Evolutionary conservation across 2,797 vertebrate species (phyloP).

Genomic region (Limnodromus scolopaceus): DNA sequence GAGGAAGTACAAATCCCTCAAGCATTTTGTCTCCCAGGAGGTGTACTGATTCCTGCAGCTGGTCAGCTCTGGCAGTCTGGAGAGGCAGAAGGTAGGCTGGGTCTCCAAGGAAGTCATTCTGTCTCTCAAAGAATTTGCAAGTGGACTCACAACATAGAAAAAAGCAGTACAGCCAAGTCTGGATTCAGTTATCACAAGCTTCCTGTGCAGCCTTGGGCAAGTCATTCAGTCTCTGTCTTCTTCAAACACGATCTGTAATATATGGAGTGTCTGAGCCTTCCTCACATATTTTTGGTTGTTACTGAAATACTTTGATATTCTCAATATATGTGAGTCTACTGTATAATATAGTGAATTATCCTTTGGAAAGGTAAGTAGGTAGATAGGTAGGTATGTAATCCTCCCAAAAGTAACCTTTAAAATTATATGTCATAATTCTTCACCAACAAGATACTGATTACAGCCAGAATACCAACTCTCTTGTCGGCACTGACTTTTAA

Average conservation of each 20-base stretch:
- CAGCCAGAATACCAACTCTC: background rate
- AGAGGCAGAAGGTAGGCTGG: slow-evolving; percentile 29
- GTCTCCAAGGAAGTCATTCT: slow-evolving; percentile 9
- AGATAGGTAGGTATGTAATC: background rate
- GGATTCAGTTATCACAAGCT: background rate
- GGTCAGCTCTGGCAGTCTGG: slow-evolving; percentile 38
- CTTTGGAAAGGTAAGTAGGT: background rate
- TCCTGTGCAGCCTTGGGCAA: background rate
- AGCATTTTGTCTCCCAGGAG: slow-evolving; percentile 40
- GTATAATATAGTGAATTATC: background rate
- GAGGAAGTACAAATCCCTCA: slow-evolving; percentile 31
- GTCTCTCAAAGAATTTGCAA: slow-evolving; percentile 35
- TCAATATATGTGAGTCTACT: background rate
- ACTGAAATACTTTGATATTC: background rate
- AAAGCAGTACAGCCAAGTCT: background rate
- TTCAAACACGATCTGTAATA: background rate
- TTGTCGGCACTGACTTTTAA: background rate
- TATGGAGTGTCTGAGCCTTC: background rate
- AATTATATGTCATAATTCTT: background rate
- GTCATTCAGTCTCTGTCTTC: background rate
- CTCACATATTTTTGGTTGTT: background rate
- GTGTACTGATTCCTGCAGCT: slow-evolving; percentile 16
- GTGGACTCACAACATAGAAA: background rate
- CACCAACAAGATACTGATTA: background rate
- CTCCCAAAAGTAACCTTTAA: background rate